Evolutionary conservation across 2,888 invertebrate genomes (phyloP), one percentile per base, ranked within the genome.

Genomic region (Eledona agricola): DNA sequence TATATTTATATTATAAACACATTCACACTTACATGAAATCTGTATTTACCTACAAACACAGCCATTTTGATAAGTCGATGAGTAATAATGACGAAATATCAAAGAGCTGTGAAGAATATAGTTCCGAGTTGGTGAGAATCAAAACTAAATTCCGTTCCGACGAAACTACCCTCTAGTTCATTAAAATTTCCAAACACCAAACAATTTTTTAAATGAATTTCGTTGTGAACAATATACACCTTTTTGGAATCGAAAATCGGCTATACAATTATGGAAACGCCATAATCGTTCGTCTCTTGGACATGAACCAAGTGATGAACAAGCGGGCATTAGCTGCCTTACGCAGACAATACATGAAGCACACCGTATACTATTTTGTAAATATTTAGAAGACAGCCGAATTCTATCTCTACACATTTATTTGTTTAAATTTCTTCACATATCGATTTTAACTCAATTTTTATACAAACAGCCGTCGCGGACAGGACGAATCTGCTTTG

Each of bases 1-100:
- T 72, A 70, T 72, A 70, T 69, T 70, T 73, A 71, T 73, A 71
- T 70, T 72, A 72, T 74, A 74, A 75, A 76, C 76, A 76, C 77
- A 76, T 75, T 75, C 77, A 77, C 77, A 76, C 76, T 64, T 76
- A 77, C 73, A 76, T 63, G 64, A 58, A 45, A 38, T 51, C 42
- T 38, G 35, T 52, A 45, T 63, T 65, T 65, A 63, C 59, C 64
- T 67, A 66, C 60, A 65, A 73, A 65, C 74, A 75, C 75, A 76
- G 73, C 72, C 72, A 59, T 69, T 70, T 72, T 74, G 75, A 75
- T 74, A 74, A 71, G 67, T 73, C 71, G 70, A 58, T 59, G 55
- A 53, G 57, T 59, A 63, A 47, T 22, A 38, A 60, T 64, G 51
- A 62, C 67, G 71, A 71, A 68, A 67, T 71, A 73, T 73, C 73